phyloP scores from a whole-genome alignment of 1,140 invertebrate genomes.

The Triops cancriformis region DNA sequence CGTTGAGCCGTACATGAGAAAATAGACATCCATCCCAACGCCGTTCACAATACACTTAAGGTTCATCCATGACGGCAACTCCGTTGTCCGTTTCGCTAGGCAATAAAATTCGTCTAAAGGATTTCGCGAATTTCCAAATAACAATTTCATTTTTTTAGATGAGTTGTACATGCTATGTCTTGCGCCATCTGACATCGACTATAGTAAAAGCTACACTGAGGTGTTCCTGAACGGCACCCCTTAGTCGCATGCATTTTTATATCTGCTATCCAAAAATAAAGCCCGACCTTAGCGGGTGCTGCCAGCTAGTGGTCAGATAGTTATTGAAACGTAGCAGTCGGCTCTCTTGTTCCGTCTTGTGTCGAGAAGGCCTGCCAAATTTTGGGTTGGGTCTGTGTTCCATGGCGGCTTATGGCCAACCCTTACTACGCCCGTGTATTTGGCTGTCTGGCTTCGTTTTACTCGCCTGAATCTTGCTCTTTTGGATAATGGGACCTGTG shows the following conservation, averaged over 20 bases:
- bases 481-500: conserved; percentile 10
- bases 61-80: too few relatives aligned
- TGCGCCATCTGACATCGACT: too few relatives aligned
- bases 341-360: not conserved
- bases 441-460: not conserved
- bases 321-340: not conserved
- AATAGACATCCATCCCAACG: too few relatives aligned
- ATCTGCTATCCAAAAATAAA: not conserved
- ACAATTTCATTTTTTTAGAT: too few relatives aligned
- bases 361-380: conserved; percentile 8
- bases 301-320: not conserved
- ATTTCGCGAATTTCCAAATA: too few relatives aligned
- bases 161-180: too few relatives aligned
- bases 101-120: too few relatives aligned
- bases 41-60: too few relatives aligned
- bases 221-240: too few relatives aligned
- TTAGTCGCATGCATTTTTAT: not conserved
- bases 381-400: conserved; percentile 12
- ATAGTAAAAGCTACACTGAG: too few relatives aligned
- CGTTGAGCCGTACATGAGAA: too few relatives aligned
- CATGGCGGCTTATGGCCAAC: conserved; percentile 1
- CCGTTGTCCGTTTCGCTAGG: too few relatives aligned
- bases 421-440: conserved; percentile 12
- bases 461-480: not conserved
- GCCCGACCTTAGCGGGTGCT: not conserved